Conservation (phyloP, 1,140 invertebrate species). For the Drosophila kikkawai region DNA sequence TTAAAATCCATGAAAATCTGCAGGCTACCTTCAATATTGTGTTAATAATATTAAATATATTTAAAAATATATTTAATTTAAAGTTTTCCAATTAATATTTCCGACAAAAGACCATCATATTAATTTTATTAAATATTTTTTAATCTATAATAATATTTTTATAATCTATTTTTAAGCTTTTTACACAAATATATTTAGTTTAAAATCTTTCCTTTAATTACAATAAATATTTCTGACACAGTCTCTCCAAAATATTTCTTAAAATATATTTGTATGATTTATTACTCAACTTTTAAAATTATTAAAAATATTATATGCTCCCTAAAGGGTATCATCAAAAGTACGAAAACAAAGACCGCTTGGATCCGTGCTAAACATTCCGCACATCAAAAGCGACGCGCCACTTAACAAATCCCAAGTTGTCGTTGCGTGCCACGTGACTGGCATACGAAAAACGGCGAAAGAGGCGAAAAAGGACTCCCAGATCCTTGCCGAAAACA, state of each 20-base stretch:
- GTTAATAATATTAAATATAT: no score
- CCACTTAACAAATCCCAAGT: conserved; percentile 83
- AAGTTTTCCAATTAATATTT: no score
- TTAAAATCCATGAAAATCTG: no score
- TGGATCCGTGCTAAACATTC: conserved; percentile 53
- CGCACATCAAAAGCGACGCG: conserved; percentile 72
- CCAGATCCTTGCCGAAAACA: conserved; percentile 57
- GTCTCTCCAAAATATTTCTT: no score
- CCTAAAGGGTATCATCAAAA: background rate
- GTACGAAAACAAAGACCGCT: background rate
- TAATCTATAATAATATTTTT: no score
- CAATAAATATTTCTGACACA: background rate
- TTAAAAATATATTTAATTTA: no score
- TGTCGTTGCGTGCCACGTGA: conserved; percentile 82
- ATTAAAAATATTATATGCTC: background rate
- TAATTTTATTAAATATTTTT: no score
- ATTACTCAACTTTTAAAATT: background rate
- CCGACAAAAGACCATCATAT: no score
- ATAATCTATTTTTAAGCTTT: no score
- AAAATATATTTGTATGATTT: background rate
- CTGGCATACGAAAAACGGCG: conserved; percentile 56
- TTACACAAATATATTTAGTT: no score
- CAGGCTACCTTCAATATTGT: no score
- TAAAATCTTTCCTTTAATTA: no score
- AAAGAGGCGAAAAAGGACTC: conserved; percentile 17